Conservation (phyloP, 2,113 vertebrate genomes). For the Rafetus swinhoei region DNA sequence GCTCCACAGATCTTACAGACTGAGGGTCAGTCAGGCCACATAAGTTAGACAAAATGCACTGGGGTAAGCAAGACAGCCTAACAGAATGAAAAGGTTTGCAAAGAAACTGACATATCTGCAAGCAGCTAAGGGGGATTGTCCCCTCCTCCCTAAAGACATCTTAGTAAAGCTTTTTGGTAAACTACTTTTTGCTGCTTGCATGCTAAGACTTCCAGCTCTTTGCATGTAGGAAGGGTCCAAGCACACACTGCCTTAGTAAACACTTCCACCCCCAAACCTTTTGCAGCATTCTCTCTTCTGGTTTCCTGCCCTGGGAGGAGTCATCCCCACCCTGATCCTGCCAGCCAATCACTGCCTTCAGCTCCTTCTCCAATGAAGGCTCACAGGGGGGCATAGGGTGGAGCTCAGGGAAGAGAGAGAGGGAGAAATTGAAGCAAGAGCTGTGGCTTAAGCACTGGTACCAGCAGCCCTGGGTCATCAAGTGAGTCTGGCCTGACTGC, state of each 20-base stretch:
- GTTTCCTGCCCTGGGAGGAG: rapidly evolving
- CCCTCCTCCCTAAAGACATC: background rate
- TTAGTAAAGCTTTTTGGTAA: background rate
- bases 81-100: rapidly evolving
- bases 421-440: background rate
- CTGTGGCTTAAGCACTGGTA: no score
- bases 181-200: background rate
- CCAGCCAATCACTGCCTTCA: rapidly evolving
- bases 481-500: background rate
- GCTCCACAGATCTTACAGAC: rapidly evolving
- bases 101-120: background rate
- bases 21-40: background rate
- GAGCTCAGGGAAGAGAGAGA: background rate
- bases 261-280: background rate
- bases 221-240: no score
- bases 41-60: rapidly evolving
- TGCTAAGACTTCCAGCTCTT: background rate
- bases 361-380: rapidly evolving
- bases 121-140: background rate
- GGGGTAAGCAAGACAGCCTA: rapidly evolving
- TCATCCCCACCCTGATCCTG: rapidly evolving
- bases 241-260: background rate
- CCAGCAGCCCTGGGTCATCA: no score
- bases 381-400: background rate
- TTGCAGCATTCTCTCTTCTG: background rate